These are phyloP conservation scores for Pipistrellus pygmaeus DNA, from an alignment of 2,797 vertebrate genomes.

Conservation along the genomic window DNA sequence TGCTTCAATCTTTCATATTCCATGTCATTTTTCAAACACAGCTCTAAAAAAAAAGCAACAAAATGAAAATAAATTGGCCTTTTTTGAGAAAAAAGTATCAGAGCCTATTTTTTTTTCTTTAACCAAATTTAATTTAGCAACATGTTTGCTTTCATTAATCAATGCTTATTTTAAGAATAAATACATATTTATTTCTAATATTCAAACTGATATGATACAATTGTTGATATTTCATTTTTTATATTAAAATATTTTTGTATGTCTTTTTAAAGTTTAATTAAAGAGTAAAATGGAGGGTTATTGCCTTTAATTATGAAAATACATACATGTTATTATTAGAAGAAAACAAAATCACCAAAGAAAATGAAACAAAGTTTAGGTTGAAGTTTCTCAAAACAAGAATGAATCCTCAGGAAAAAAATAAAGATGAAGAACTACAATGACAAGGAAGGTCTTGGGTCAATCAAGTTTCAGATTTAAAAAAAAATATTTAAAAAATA, in stretches of 20 bases:
- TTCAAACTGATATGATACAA: not conserved
- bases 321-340: not conserved
- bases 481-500: too few relatives aligned
- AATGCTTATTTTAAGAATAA: not conserved
- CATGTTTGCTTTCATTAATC: not conserved
- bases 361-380: not conserved
- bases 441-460: not conserved
- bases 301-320: not conserved
- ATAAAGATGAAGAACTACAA: not conserved
- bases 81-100: not conserved
- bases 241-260: not conserved
- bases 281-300: not conserved
- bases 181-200: not conserved
- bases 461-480: too few relatives aligned
- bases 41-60: not conserved
- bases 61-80: slow-evolving; percentile 13
- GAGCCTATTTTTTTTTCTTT: not conserved
- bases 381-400: not conserved
- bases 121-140: not conserved
- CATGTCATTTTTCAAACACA: slow-evolving; percentile 46
- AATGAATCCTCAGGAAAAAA: not conserved
- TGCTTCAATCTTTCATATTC: slow-evolving; percentile 52
- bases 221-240: not conserved
- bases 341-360: not conserved
- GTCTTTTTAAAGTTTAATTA: slow-evolving; percentile 4